A percentile compares a stretch with the other conserved stretches of the same genome.
Evolutionary conservation across 2,797 vertebrate genomes (phyloP).

Genomic region (Prunella strophiata): DNA sequence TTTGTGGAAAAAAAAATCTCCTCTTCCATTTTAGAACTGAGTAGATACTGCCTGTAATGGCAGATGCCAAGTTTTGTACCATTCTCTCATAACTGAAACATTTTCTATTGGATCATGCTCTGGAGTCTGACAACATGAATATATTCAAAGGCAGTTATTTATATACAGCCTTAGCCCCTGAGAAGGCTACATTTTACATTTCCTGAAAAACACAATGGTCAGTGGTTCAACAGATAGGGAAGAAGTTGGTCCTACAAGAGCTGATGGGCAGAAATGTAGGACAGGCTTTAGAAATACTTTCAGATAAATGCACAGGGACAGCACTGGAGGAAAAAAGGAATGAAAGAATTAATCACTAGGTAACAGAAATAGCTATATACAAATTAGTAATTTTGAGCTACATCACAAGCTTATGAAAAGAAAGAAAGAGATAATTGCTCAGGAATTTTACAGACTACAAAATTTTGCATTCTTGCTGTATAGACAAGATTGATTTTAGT

Average conservation of each 20-base stretch:
- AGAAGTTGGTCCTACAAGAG: background rate
- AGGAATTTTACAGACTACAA: background rate
- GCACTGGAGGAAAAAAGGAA: background rate
- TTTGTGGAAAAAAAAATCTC: background rate
- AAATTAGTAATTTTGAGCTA: background rate
- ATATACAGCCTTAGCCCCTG: background rate
- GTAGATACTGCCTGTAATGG: background rate
- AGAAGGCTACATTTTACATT: background rate
- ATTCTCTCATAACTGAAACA: background rate
- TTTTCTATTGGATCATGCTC: background rate
- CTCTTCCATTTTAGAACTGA: background rate
- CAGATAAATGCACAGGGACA: background rate
- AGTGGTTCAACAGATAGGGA: background rate
- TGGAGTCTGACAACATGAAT: background rate
- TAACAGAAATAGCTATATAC: background rate
- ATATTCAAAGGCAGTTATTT: background rate
- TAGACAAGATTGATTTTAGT: conserved; percentile 1
- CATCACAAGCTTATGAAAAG: background rate
- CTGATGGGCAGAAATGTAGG: background rate
- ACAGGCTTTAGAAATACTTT: background rate
- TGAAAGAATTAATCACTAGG: background rate
- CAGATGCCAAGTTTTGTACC: background rate
- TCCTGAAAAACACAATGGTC: background rate
- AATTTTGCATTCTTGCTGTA: background rate
- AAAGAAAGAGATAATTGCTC: background rate